Base-by-base conservation (phyloP, 2,113 vertebrate genomes). In the Scophthalmus maximus region DNA sequence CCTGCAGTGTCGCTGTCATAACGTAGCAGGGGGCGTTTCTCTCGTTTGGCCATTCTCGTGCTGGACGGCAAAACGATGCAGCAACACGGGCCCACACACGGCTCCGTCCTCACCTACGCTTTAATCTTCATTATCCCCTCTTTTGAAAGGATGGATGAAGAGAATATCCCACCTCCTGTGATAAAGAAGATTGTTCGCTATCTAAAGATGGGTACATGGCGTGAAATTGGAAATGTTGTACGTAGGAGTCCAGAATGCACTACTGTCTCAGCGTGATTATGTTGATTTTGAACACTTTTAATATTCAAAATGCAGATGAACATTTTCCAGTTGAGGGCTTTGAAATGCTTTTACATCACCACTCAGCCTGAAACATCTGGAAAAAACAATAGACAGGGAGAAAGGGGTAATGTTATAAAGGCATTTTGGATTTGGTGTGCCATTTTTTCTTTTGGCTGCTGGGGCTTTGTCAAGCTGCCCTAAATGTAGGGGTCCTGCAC, bases 221-320 rank as follows among this genome's bases (percentile, higher is more conserved):
- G 44, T 92, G 88, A 91, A 92, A 91, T 92, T 88, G 71, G 80
- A 91, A 87, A 82, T 75, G 76, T 72, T 88, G 78, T 87, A 85
- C 67, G 87, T 88, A 78, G 86, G 88, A 87, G 86, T 86, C 42
- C 11, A 51, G 62, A 55, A 69, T 71, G 61, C 64, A n/a, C 63
- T 73, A 50, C 71, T 70, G n/a, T n/a, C 79, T 83, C 65, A 56
- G 63, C 52, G 6, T 73, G 83, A 89, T 87, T 78, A 83, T 88
- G 84, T 82, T 36, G 76, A 87, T 88, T 88, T 78, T 74, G 56
- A 88, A 77, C 34, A 46, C 61, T 86, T 88, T 89, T 79, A 88
- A 89, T 90, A 88, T 84, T 83, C 78, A 79, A 82, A 88, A 85
- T 83, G 78, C 53, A 78, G 81, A 89, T 86, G 47, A 82, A 75